Percentiles rank a stretch among this genome's conserved stretches.
phyloP scores from a whole-genome alignment of 2,888 invertebrate genomes.

The Malthinus flaveolus region DNA sequence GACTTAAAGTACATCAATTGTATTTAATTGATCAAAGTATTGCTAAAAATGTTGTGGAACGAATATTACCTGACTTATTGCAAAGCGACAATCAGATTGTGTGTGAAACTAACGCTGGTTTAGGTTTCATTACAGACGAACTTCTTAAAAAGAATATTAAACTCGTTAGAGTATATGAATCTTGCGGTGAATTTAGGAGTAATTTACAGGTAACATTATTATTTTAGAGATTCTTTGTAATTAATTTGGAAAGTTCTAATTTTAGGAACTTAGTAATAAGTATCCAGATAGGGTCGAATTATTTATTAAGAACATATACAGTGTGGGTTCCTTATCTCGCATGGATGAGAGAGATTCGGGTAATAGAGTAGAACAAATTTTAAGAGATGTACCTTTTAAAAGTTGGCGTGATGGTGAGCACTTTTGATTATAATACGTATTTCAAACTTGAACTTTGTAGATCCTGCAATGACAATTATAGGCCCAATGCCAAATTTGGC shows the following conservation, averaged over 20 bases:
- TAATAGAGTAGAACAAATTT: conserved; percentile 57
- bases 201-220: conserved; percentile 50
- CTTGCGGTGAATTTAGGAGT: conserved; percentile 56
- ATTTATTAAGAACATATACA: conserved; percentile 62
- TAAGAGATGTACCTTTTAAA: conserved; percentile 57
- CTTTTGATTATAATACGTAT: background rate
- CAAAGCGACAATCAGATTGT: conserved; percentile 47
- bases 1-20: conserved; percentile 19
- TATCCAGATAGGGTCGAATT: conserved; percentile 55
- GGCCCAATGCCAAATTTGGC: conserved; percentile 60
- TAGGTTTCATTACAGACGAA: conserved; percentile 65
- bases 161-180: conserved; percentile 64
- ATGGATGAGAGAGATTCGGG: conserved; percentile 63
- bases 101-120: conserved; percentile 73
- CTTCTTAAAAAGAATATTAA: conserved; percentile 58
- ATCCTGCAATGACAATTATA: conserved; percentile 62
- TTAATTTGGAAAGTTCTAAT: conserved; percentile 20
- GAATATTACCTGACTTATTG: conserved; percentile 32
- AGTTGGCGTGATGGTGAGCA: conserved; percentile 55
- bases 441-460: conserved; percentile 41
- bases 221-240: conserved; percentile 1
- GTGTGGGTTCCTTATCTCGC: conserved; percentile 60
- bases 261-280: conserved; percentile 51
- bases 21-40: conserved; percentile 31
- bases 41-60: conserved; percentile 25